Evolutionary conservation across 1,140 invertebrate species (phyloP).

Genomic region (Leguminivora glycinivorella): DNA sequence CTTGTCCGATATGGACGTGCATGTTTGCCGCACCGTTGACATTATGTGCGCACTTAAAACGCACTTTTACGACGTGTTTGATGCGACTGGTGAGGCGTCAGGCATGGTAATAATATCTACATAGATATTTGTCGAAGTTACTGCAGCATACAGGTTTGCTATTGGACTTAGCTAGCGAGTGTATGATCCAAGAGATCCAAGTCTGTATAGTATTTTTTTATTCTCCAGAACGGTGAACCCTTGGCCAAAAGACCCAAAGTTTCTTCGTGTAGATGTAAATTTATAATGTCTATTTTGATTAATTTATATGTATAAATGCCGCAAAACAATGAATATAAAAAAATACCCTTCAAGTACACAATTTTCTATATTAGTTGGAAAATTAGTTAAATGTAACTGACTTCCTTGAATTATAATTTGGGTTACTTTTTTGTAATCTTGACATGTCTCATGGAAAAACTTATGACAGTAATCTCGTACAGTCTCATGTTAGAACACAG

Average conservation of each 20-base stretch:
- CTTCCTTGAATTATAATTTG: no score
- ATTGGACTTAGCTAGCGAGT: background rate
- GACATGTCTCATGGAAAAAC: no score
- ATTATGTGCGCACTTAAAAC: conserved; percentile 10
- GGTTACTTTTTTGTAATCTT: no score
- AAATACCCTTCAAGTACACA: no score
- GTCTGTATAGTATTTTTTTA: background rate
- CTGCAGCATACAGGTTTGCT: no score
- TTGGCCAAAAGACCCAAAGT: no score
- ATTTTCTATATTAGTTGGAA: no score
- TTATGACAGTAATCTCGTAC: no score
- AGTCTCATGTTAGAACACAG: no score
- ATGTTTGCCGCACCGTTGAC: conserved; percentile 6
- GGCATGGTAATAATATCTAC: background rate
- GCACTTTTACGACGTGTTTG: conserved; percentile 11
- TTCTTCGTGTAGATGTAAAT: background rate
- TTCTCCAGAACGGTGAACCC: background rate
- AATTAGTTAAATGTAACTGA: no score
- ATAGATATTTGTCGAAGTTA: background rate
- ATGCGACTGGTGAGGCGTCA: background rate
- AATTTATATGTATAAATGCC: background rate
- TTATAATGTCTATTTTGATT: background rate
- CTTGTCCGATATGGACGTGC: background rate
- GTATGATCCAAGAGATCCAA: no score
- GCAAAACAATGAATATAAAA: background rate